A percentile compares a stretch with the other conserved stretches of the same genome.
These are phyloP conservation scores for Hydriomena furcata DNA, from an alignment of 2,888 invertebrate species.

Conservation along the genomic window DNA sequence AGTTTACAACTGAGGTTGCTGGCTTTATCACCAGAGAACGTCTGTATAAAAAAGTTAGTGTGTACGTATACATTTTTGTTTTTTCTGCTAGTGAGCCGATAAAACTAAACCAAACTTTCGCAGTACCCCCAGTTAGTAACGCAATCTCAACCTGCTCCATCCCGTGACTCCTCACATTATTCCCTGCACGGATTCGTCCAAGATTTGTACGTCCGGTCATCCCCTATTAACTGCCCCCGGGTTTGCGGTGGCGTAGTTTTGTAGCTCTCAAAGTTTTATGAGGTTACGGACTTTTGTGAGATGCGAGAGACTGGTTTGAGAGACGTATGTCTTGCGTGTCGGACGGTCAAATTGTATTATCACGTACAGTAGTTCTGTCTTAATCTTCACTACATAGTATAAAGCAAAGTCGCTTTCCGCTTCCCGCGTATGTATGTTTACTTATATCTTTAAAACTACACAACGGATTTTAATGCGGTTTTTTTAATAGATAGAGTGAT, in stretches of 20 bases:
- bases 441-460: no score
- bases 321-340: constrained; percentile 4
- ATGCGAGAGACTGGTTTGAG: constrained; percentile 9
- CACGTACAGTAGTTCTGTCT: no score
- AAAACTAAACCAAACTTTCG: not conserved
- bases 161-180: constrained; percentile 40
- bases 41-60: no score
- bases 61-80: no score
- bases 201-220: constrained; percentile 36
- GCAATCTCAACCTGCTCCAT: constrained; percentile 37
- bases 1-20: no score
- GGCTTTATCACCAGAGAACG: no score
- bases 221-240: constrained; percentile 35
- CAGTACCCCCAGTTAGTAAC: constrained; percentile 35
- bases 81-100: no score
- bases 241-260: constrained; percentile 20
- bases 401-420: no score
- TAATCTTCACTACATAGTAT: no score
- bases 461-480: no score
- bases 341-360: not conserved
- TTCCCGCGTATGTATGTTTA: no score
- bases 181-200: constrained; percentile 43
- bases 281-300: constrained; percentile 16
- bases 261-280: constrained; percentile 21
- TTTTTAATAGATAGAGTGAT: no score